Percentiles rank a stretch among this genome's conserved stretches.
Evolutionary conservation across 1,140 invertebrate species (phyloP).

Genomic region (Anthonomus grandis): DNA sequence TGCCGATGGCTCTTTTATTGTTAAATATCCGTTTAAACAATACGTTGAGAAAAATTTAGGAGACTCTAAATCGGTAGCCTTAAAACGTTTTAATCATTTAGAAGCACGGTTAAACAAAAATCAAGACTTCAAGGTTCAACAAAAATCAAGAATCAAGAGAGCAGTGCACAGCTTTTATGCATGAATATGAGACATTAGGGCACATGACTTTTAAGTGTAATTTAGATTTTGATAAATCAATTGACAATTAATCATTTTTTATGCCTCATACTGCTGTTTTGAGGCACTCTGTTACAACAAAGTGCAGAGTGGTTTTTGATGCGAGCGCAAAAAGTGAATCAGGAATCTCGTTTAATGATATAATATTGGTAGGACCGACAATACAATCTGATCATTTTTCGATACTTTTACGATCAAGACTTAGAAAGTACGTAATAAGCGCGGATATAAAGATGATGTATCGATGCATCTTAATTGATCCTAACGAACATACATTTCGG

Average conservation of each 20-base stretch:
- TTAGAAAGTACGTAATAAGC: slow-evolving; percentile 22
- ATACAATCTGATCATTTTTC: slow-evolving; percentile 33
- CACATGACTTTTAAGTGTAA: slow-evolving; percentile 11
- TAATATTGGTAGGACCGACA: slow-evolving; percentile 4
- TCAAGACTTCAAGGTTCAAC: no score
- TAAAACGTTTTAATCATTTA: slow-evolving; percentile 16
- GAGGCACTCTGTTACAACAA: slow-evolving; percentile 32
- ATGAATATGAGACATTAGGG: slow-evolving; percentile 10
- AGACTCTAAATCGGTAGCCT: slow-evolving; percentile 4
- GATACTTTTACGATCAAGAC: slow-evolving; percentile 33
- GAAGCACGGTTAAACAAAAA: slow-evolving; percentile 10
- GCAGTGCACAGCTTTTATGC: slow-evolving; percentile 9
- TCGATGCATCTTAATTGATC: slow-evolving; percentile 43
- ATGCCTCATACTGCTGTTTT: slow-evolving; percentile 47
- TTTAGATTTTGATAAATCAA: slow-evolving; percentile 6
- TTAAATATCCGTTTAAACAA: slow-evolving; percentile 14
- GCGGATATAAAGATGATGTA: slow-evolving; percentile 53
- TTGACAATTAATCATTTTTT: slow-evolving; percentile 26
- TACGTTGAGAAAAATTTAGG: slow-evolving; percentile 5
- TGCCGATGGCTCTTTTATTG: slow-evolving; percentile 2
- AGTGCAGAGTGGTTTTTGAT: slow-evolving; percentile 45
- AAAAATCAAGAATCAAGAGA: no score
- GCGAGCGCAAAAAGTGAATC: slow-evolving; percentile 41
- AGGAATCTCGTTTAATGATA: slow-evolving; percentile 47
- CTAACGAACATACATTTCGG: slow-evolving; percentile 42